Conservation (phyloP, 2,797 vertebrate genomes). For the Malacoctenus gilli region DNA sequence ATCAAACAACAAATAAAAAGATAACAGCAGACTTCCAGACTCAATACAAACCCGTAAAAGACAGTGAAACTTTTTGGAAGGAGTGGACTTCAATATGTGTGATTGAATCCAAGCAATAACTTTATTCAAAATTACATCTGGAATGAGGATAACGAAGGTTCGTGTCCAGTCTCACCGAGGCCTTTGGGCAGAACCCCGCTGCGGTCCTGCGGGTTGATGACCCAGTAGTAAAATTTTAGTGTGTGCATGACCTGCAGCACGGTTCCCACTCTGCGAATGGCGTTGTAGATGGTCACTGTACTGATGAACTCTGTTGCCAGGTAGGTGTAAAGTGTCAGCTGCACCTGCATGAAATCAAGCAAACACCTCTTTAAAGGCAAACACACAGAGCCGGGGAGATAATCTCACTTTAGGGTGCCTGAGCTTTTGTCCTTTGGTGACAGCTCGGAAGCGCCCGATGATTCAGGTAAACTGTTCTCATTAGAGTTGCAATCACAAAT, state of each 20-base stretch:
- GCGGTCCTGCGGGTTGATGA: constrained; percentile 93
- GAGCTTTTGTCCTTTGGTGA: constrained; percentile 20
- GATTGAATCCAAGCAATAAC: too few relatives aligned
- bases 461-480: constrained; percentile 19
- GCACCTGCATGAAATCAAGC: constrained; percentile 81
- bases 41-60: too few relatives aligned
- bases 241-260: constrained; percentile 97
- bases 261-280: constrained; percentile 93
- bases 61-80: too few relatives aligned
- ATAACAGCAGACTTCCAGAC: too few relatives aligned
- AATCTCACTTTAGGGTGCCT: constrained; percentile 20
- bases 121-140: too few relatives aligned
- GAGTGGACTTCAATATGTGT: too few relatives aligned
- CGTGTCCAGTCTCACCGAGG: constrained; percentile 79
- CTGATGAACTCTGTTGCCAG: constrained; percentile 96
- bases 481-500: constrained; percentile 32
- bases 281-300: constrained; percentile 95
- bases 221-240: constrained; percentile 97
- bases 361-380: constrained; percentile 1
- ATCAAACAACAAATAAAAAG: neutral
- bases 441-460: constrained; percentile 11
- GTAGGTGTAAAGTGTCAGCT: constrained; percentile 93
- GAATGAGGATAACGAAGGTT: too few relatives aligned
- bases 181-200: constrained; percentile 94
- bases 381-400: constrained; percentile 3